These are phyloP conservation scores for Mesorhabditis sp. DNA, from an alignment of 2,888 invertebrate genomes.

Conservation along the genomic window DNA sequence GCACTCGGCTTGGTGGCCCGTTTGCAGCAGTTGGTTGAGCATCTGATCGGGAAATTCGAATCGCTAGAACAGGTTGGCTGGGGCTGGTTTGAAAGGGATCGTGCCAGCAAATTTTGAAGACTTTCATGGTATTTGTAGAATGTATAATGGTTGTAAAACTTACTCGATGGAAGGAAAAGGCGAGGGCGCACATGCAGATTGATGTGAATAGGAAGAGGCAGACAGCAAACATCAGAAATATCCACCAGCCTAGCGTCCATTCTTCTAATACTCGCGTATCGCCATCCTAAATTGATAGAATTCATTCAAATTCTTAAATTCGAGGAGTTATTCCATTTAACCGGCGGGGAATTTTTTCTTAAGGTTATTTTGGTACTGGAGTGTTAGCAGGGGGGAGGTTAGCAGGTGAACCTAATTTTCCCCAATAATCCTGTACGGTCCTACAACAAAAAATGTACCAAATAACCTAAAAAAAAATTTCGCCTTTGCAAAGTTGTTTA, in stretches of 20 bases:
- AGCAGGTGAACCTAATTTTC: too few relatives aligned
- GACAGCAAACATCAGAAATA: background rate
- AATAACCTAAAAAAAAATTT: too few relatives aligned
- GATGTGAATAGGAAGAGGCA: background rate
- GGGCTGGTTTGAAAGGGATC: background rate
- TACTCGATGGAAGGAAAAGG: conserved; percentile 2
- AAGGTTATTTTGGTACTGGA: too few relatives aligned
- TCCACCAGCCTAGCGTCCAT: background rate
- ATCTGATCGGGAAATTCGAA: background rate
- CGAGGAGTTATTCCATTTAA: too few relatives aligned
- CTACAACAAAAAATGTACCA: too few relatives aligned
- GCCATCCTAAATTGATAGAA: too few relatives aligned
- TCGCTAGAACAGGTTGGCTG: background rate
- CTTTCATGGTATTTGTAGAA: background rate
- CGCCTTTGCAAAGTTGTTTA: too few relatives aligned
- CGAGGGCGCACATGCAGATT: background rate
- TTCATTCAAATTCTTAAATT: too few relatives aligned
- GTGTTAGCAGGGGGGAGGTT: too few relatives aligned
- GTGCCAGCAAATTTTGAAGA: too few relatives aligned
- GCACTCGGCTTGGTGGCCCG: background rate
- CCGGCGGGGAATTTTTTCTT: too few relatives aligned
- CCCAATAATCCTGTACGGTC: too few relatives aligned
- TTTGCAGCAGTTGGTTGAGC: conserved; percentile 1
- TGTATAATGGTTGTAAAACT: background rate
- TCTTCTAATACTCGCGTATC: background rate